Conservation (phyloP, 2,797 vertebrate genomes). For the Odontamblyopus lacepedii region DNA sequence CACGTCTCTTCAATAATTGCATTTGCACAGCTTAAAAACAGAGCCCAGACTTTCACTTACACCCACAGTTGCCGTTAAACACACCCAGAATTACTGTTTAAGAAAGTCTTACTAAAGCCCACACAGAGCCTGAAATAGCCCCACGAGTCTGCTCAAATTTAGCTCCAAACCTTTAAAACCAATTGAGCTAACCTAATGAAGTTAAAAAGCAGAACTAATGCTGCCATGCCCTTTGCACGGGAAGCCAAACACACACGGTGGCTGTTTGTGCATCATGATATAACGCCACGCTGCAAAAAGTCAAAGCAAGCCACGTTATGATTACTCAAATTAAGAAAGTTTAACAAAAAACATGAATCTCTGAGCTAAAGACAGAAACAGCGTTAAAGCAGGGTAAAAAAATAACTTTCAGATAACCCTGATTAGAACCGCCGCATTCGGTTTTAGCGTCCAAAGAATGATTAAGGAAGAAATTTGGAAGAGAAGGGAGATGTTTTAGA, state of each 20-base stretch:
- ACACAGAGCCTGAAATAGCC: neutral
- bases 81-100: neutral
- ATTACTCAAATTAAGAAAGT: too few species aligned
- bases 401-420: too few species aligned
- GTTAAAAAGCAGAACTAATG: constrained; percentile 6
- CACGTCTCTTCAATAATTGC: neutral
- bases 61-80: neutral
- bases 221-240: neutral
- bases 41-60: neutral
- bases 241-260: neutral
- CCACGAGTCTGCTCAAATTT: neutral
- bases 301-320: too few species aligned
- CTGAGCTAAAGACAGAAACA: too few species aligned
- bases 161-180: neutral
- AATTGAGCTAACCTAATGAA: constrained; percentile 12
- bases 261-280: neutral
- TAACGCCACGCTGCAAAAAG: too few species aligned
- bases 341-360: too few species aligned
- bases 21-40: neutral
- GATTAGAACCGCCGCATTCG: too few species aligned
- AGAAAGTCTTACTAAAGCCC: neutral
- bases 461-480: too few species aligned
- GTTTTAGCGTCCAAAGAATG: too few species aligned
- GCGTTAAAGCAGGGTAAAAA: too few species aligned
- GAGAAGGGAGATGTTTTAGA: too few species aligned